A percentile compares a stretch with the other conserved stretches of the same genome.
These are phyloP conservation scores for Salvator merianae DNA, from an alignment of 2,113 vertebrate genomes.

Conservation along the genomic window DNA sequence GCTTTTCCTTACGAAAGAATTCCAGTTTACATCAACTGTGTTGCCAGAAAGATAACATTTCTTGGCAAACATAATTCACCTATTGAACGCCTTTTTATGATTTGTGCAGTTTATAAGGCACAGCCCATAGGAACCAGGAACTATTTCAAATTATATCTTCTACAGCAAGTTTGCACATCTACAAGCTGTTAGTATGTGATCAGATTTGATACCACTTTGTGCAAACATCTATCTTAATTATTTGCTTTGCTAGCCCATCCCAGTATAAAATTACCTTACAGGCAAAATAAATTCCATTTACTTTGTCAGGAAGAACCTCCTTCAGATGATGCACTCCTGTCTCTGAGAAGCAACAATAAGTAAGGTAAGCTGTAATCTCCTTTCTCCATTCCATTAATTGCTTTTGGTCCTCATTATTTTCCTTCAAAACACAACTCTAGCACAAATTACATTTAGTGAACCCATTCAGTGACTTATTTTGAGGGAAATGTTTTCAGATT, in stretches of 20 bases:
- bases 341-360: constrained; percentile 12
- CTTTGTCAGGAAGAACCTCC: constrained; percentile 35
- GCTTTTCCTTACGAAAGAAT: constrained; percentile 20
- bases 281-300: constrained; percentile 32
- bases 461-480: neutral
- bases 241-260: neutral
- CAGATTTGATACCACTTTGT: constrained; percentile 32
- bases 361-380: constrained; percentile 5
- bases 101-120: neutral
- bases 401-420: constrained; percentile 9
- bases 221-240: constrained; percentile 41
- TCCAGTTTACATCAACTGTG: constrained; percentile 21
- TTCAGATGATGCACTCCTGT: constrained; percentile 7
- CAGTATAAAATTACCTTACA: constrained; percentile 47
- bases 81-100: constrained; percentile 39
- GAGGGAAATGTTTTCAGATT: neutral
- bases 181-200: constrained; percentile 51
- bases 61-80: constrained; percentile 45
- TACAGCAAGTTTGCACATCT: neutral
- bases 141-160: constrained; percentile 43
- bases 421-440: neutral
- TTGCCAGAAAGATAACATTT: accelerated
- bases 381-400: constrained; percentile 34
- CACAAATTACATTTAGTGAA: neutral
- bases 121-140: constrained; percentile 39